phyloP scores from a whole-genome alignment of 2,797 vertebrate species.

The Sebastolobus alascanus region DNA sequence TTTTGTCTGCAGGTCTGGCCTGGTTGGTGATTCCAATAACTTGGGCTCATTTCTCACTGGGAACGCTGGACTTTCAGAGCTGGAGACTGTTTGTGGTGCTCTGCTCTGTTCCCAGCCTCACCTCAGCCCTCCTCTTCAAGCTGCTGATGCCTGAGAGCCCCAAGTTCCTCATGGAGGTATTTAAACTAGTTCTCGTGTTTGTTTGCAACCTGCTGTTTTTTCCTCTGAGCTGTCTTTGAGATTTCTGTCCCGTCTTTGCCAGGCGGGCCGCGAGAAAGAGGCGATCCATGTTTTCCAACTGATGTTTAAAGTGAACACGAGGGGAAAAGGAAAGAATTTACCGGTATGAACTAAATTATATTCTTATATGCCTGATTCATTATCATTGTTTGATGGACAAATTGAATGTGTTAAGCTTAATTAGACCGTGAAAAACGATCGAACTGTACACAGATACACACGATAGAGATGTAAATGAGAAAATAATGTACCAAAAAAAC shows the following conservation, averaged over 20 bases:
- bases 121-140: constrained; percentile 82
- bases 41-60: constrained; percentile 66
- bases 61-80: constrained; percentile 77
- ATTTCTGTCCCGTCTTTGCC: constrained; percentile 17
- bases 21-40: constrained; percentile 86
- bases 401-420: not conserved
- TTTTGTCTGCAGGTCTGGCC: constrained; percentile 77
- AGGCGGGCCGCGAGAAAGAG: constrained; percentile 78
- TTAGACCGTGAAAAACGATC: not conserved
- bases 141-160: constrained; percentile 86
- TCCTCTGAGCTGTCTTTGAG: not conserved
- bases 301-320: constrained; percentile 82
- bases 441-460: no score
- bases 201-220: not conserved
- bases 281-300: constrained; percentile 79
- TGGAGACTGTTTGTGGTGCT: constrained; percentile 87
- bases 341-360: constrained; percentile 59
- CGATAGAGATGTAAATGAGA: not conserved
- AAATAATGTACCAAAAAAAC: not conserved
- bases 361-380: not conserved
- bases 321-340: constrained; percentile 61
- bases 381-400: not conserved
- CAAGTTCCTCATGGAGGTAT: constrained; percentile 87
- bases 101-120: constrained; percentile 85
- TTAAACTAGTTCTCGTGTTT: not conserved